Evolutionary conservation across 2,113 vertebrate species (phyloP).

Genomic region (Pungitius pungitius): DNA sequence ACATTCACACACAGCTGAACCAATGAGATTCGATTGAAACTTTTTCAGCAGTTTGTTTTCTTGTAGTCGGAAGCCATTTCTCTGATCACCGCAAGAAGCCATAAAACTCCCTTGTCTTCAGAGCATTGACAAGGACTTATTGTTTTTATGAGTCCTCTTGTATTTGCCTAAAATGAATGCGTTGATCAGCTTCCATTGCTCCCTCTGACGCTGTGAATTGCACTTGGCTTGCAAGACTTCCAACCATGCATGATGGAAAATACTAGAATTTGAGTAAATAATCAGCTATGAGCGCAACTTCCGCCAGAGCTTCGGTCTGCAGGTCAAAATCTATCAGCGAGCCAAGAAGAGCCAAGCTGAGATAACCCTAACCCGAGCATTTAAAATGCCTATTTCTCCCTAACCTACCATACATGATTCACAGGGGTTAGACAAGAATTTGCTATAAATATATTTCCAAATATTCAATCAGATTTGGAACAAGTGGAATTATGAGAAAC

Average conservation of each 20-base stretch:
- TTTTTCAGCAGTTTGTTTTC: not conserved
- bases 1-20: not conserved
- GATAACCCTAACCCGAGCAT: too few species aligned
- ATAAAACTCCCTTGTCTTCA: not conserved
- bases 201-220: slow-evolving; percentile 16
- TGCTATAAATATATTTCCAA: not conserved
- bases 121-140: not conserved
- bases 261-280: not conserved
- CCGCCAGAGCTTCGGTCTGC: not conserved
- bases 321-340: not conserved
- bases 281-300: not conserved
- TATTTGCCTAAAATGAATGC: slow-evolving; percentile 24
- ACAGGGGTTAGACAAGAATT: not conserved
- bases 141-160: not conserved
- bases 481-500: not conserved
- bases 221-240: not conserved
- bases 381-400: too few species aligned
- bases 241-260: not conserved
- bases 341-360: too few species aligned
- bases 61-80: not conserved
- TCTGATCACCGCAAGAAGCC: not conserved
- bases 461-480: not conserved
- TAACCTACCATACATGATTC: not conserved
- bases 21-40: not conserved
- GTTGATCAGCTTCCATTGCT: slow-evolving; percentile 38